Evolutionary conservation across 2,888 invertebrate species (phyloP), one percentile per base, ranked within the genome.

Genomic region (Drosophila nr. perissopoda): DNA sequence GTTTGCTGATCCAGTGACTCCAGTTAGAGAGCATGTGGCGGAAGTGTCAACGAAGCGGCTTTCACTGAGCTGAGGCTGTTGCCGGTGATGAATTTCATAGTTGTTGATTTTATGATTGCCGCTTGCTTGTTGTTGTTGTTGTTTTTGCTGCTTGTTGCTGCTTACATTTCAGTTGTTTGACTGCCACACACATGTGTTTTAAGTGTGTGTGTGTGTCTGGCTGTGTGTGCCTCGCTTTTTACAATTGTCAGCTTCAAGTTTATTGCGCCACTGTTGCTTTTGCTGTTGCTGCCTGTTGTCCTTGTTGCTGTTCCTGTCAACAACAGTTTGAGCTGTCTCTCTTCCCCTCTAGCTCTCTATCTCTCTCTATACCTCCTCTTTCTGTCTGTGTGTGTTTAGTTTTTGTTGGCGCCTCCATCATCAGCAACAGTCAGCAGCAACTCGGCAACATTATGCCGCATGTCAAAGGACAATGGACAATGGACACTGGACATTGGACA

Each of bases 31-130:
- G 61, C 76, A 79, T 71, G 78, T 66, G 72, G 78, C 87, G 87
- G 89, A 84, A 82, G 87, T 87, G 87, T 77, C 82, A 82, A 85
- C 89, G 73, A 82, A 82, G 85, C 73, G 79, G 75, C 75, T 83
- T 79, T 79, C 78, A 78, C 76, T 76, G 72, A 69, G 63, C 80
- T 64, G 68, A 78, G 66, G 70, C 69, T 73, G 79, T 79, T 79
- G 76, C 71, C 72, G 73, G 85, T 91, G 91, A 91, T 91, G 91
- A 91, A 91, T 91, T 91, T 91, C 91, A 91, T 89, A 89, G 91
- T 90, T 91, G 91, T 91, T 91, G 90, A 90, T 91, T 91, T 90
- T 91, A 91, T 91, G 91, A 91, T 92, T 91, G 89, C 72, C 76
- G 72, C 76, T 73, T 49, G 49, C 49, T 27, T 49, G 45, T n/a